Conservation (phyloP, 2,113 vertebrate genomes). For the Leptosomus discolor region DNA sequence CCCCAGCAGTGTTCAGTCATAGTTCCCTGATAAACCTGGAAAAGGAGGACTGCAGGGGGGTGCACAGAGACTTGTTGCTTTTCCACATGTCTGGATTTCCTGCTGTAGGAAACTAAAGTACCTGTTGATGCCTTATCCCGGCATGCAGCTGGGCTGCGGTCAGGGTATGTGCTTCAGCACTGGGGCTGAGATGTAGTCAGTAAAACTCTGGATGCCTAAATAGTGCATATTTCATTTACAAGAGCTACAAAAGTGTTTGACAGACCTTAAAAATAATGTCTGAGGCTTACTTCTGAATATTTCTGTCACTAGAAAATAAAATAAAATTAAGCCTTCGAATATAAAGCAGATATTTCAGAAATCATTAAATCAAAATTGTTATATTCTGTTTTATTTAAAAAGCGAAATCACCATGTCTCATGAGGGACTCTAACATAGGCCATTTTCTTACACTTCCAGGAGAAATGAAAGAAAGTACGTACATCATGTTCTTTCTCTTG, state of each 20-base stretch:
- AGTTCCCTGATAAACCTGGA: neutral
- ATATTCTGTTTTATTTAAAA: neutral
- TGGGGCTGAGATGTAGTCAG: neutral
- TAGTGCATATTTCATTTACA: neutral
- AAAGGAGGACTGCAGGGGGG: neutral
- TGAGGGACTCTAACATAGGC: neutral
- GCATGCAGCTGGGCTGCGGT: neutral
- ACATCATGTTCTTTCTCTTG: neutral
- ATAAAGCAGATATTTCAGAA: neutral
- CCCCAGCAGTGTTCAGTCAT: neutral
- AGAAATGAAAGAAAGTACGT: neutral
- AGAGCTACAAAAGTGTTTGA: neutral
- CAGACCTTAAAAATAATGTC: neutral
- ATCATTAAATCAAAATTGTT: neutral
- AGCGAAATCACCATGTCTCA: neutral
- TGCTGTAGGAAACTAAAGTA: neutral
- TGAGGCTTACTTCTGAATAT: neutral
- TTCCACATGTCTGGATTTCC: neutral
- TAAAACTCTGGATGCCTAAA: neutral
- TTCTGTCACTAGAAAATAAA: neutral
- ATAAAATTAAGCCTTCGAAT: neutral
- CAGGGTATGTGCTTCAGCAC: neutral
- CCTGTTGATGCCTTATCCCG: rapidly evolving
- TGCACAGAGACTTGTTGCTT: neutral
- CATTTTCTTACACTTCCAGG: neutral